Evolutionary conservation across 2,888 invertebrate genomes (phyloP), one percentile per base, ranked within the genome.

Genomic region (Oithona nana): DNA sequence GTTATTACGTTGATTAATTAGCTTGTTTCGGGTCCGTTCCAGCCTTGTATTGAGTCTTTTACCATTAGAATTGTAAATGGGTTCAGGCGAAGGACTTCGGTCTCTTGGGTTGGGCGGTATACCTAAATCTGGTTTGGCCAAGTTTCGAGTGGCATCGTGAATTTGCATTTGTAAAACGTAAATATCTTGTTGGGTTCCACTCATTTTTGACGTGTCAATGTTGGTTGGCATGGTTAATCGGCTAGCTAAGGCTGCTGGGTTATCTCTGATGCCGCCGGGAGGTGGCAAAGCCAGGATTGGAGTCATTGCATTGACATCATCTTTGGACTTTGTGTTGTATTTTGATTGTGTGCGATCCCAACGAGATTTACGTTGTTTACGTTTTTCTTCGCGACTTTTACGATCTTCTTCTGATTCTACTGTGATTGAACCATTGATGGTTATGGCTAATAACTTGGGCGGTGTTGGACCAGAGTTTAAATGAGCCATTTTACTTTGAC

Each of bases 71-170:
- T 59, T 59, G 26, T 59, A 59, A 26, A 59, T 59, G 3, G 59
- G 59, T 48, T 59, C 59, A 3, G 59, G 59, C 16, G 39, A 31
- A 6, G 59, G 59, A 48, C 31, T 31, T 11, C 59, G 3, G 22
- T 59, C 59, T 48, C 49, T 31, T 3, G 59, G 59, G 24, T 59
- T 30, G 16, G 59, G 59, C 11, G 59, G 59, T 1, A 59, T 59
- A 48, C 59, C 59, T 48, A 49, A 8, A 59, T 31, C 28, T 13
- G 59, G 59, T 48, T 24, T 16, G n/a, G 31, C 13, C 39, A 59
- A 22, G 13, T 59, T 59, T 22, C 22, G 49, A 2, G 59, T 48
- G 24, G 39, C 31, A 2, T 59, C 59, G 16, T 48, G 31, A 22
- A 59, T 59, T 48, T 59, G 59, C 8, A 59, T 11, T 48, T 49